These are phyloP conservation scores for Spondyliosoma cantharus DNA, from an alignment of 2,797 vertebrate species.

Conservation along the genomic window DNA sequence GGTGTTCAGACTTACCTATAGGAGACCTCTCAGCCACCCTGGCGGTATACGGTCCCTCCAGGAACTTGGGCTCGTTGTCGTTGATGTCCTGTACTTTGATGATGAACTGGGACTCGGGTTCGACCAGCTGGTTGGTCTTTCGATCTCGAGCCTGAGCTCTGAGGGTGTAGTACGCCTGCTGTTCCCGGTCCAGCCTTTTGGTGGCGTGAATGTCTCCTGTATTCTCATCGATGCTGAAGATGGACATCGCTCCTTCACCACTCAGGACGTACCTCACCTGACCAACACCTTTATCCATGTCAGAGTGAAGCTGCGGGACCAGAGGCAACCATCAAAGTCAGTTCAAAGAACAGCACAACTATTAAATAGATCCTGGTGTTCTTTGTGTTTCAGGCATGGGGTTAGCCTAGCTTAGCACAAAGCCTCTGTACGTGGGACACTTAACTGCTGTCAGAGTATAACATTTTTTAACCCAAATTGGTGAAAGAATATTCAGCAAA, in stretches of 20 bases:
- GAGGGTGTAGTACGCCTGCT: constrained; percentile 92
- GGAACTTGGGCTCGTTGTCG: constrained; percentile 93
- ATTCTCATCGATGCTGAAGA: constrained; percentile 94
- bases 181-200: constrained; percentile 91
- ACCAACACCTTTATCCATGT: constrained; percentile 82
- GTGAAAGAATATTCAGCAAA: too few relatives aligned
- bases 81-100: constrained; percentile 97
- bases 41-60: constrained; percentile 90
- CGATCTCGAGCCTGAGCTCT: constrained; percentile 90
- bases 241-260: constrained; percentile 92
- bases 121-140: constrained; percentile 86
- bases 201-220: constrained; percentile 94
- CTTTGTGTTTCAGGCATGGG: too few relatives aligned
- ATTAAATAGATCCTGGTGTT: too few relatives aligned
- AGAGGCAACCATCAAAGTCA: background rate
- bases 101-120: constrained; percentile 92
- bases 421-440: too few relatives aligned
- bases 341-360: background rate
- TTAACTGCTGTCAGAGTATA: background rate
- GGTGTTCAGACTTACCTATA: constrained; percentile 44
- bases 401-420: background rate
- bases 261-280: constrained; percentile 92
- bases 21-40: constrained; percentile 82
- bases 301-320: constrained; percentile 61
- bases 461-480: background rate